A percentile compares a stretch with the other conserved stretches of the same genome.
These are phyloP conservation scores for Tenthredo notha DNA, from an alignment of 2,888 invertebrate species.

Conservation along the genomic window DNA sequence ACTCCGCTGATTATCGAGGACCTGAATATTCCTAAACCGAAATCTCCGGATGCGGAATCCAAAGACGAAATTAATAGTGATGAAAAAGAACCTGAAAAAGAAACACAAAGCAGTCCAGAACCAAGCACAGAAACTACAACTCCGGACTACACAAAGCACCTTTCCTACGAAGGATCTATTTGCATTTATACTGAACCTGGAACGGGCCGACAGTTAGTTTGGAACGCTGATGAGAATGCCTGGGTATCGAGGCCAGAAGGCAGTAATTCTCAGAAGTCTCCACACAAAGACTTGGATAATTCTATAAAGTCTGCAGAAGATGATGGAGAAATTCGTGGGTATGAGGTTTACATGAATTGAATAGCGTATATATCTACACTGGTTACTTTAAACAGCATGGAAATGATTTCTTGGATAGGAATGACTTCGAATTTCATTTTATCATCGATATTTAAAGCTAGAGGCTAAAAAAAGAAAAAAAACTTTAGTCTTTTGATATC, in stretches of 20 bases:
- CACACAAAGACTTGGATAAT: constrained; percentile 79
- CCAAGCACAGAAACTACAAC: not conserved
- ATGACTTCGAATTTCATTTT: not conserved
- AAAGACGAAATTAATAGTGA: not conserved
- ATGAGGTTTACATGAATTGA: constrained; percentile 70
- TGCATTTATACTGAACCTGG: constrained; percentile 89
- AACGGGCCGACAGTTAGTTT: constrained; percentile 84
- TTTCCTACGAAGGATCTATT: constrained; percentile 85
- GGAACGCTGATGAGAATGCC: constrained; percentile 79
- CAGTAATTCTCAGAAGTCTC: constrained; percentile 64
- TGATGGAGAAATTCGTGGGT: constrained; percentile 73
- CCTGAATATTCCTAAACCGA: not conserved
- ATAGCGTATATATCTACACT: not conserved
- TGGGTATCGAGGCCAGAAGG: constrained; percentile 66
- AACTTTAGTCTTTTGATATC: not conserved
- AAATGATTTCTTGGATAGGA: not conserved
- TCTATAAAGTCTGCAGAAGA: constrained; percentile 70
- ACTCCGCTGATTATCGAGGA: constrained; percentile 9
- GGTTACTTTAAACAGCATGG: constrained; percentile 55
- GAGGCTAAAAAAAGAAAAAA: not conserved
- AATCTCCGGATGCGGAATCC: constrained; percentile 6
- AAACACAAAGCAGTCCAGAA: constrained; percentile 3
- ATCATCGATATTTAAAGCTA: not conserved
- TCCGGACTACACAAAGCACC: constrained; percentile 79
- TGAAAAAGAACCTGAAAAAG: constrained; percentile 52